Conservation (phyloP, 2,888 invertebrate species). For the Desoria tigrina region DNA sequence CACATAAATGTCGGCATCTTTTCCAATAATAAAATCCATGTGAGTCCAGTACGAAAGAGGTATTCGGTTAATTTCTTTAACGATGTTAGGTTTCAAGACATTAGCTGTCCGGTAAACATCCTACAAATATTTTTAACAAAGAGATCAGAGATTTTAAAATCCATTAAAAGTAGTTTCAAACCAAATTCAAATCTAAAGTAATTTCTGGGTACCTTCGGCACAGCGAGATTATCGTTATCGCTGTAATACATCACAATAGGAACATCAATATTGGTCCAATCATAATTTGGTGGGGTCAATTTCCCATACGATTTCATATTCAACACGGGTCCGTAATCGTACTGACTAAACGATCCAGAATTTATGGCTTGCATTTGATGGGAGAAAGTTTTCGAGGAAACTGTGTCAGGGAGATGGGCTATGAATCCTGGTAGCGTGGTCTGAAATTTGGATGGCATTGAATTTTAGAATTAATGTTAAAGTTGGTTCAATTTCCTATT, state of each 20-base stretch:
- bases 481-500: too few relatives aligned
- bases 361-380: neutral
- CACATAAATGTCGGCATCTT: constrained; percentile 13
- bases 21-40: constrained; percentile 11
- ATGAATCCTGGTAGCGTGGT: neutral
- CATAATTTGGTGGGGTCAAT: neutral
- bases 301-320: neutral
- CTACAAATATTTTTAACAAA: too few relatives aligned
- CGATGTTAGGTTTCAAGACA: neutral
- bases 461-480: constrained; percentile 13
- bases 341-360: neutral
- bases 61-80: neutral
- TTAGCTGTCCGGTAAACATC: neutral
- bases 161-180: neutral
- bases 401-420: neutral
- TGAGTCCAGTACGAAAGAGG: neutral
- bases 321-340: neutral
- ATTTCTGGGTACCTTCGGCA: neutral
- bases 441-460: too few relatives aligned
- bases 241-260: neutral
- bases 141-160: neutral
- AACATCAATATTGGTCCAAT: neutral
- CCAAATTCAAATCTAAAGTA: neutral
- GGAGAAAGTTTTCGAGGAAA: constrained; percentile 3
- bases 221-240: neutral